Evolutionary conservation across 37 sponge, comb jelly and placozoan genomes (phyloP).

Genomic region (Spongilla lacustris): DNA sequence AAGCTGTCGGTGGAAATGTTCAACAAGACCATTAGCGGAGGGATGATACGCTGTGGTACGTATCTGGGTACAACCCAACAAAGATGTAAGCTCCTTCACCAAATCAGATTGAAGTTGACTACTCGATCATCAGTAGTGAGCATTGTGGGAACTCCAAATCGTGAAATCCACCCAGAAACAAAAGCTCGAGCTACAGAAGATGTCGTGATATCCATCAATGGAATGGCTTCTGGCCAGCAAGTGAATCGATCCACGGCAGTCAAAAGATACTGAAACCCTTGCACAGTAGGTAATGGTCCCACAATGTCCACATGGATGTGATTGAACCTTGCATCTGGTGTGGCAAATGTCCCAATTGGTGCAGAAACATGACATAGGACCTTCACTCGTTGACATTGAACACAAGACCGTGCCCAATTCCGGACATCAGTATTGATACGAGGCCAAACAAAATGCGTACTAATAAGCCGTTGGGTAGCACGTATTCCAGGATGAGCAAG

Average conservation of each 20-base stretch:
- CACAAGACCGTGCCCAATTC: conserved; percentile 34
- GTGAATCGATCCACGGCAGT: conserved; percentile 45
- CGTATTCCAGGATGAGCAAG: conserved; percentile 44
- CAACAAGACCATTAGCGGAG: conserved; percentile 26
- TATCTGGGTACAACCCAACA: conserved; percentile 36
- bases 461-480: conserved; percentile 37
- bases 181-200: conserved; percentile 37
- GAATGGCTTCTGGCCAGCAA: conserved; percentile 57
- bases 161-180: conserved; percentile 42
- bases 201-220: conserved; percentile 24
- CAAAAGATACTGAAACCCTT: conserved; percentile 22
- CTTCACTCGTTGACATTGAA: conserved; percentile 34
- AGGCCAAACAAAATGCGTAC: conserved; percentile 28
- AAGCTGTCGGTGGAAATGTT: conserved; percentile 65
- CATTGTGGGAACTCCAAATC: conserved; percentile 48
- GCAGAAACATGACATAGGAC: conserved; percentile 5
- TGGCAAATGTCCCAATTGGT: conserved; percentile 15
- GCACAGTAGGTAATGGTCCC: conserved; percentile 36
- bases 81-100: conserved; percentile 30
- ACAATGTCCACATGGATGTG: conserved; percentile 50
- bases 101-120: conserved; percentile 35
- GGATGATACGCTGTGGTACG: conserved; percentile 42
- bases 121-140: conserved; percentile 37
- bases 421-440: conserved; percentile 28
- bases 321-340: conserved; percentile 33